phyloP scores from a whole-genome alignment of 2,888 invertebrate species.

The Apamea monoglypha region DNA sequence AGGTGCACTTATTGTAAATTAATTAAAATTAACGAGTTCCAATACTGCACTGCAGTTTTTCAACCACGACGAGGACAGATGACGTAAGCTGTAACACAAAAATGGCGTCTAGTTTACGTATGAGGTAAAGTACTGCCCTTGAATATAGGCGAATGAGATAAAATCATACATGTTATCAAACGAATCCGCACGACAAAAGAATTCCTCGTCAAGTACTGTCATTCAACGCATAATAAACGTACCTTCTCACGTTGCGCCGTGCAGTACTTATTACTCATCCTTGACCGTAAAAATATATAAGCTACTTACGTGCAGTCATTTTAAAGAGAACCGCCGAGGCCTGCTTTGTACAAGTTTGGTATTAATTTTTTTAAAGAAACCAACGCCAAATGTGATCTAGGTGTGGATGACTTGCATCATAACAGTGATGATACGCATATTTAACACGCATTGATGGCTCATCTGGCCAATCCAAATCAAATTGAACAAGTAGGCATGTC shows the following conservation, averaged over 20 bases:
- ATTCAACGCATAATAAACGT: constrained; percentile 67
- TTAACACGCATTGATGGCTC: constrained; percentile 28
- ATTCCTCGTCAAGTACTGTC: constrained; percentile 70
- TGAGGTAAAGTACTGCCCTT: constrained; percentile 43
- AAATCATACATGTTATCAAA: constrained; percentile 59
- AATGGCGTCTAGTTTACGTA: constrained; percentile 28
- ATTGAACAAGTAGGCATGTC: constrained; percentile 19
- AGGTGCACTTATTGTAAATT: constrained; percentile 40
- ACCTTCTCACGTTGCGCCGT: constrained; percentile 74
- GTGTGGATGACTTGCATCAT: constrained; percentile 70
- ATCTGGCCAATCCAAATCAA: constrained; percentile 27
- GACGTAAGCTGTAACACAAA: constrained; percentile 22
- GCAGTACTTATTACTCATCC: constrained; percentile 73
- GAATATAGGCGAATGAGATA: constrained; percentile 55
- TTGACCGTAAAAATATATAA: constrained; percentile 82
- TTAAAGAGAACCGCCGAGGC: constrained; percentile 59
- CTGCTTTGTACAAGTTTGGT: constrained; percentile 27
- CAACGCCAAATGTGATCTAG: constrained; percentile 53
- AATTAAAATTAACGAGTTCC: constrained; percentile 28
- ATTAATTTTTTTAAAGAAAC: constrained; percentile 45
- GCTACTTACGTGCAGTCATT: constrained; percentile 58
- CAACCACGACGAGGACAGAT: constrained; percentile 30
- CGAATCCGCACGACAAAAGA: constrained; percentile 68
- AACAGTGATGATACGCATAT: constrained; percentile 68
- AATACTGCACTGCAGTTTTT: constrained; percentile 17